Conservation (phyloP, 2,113 vertebrate species). For the Tangachromis dhanisi region DNA sequence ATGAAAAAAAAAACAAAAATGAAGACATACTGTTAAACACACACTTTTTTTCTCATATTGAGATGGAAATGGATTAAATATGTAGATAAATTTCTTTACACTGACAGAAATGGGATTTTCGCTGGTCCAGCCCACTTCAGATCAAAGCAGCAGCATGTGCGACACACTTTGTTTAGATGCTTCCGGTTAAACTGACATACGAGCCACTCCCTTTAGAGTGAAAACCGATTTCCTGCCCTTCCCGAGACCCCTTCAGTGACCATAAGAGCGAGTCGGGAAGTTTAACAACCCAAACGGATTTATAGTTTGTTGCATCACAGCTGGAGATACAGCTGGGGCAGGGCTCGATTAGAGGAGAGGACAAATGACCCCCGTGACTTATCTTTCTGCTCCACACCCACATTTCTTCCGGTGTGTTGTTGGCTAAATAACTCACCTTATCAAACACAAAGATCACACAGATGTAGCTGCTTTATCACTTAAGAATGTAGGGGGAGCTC, state of each 20-base stretch:
- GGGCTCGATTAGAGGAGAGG: background rate
- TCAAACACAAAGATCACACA: conserved; percentile 19
- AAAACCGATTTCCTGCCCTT: background rate
- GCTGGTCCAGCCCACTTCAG: background rate
- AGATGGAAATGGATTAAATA: background rate
- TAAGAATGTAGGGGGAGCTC: background rate
- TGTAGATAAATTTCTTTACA: background rate
- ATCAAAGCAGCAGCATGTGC: background rate
- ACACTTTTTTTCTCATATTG: background rate
- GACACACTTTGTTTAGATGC: background rate
- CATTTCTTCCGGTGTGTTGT: background rate
- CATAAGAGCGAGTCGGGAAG: background rate
- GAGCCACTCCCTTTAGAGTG: background rate
- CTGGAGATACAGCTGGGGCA: background rate
- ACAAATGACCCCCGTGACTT: background rate
- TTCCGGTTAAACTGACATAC: background rate
- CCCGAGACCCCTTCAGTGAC: background rate
- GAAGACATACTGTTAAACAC: background rate
- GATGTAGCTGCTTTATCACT: background rate
- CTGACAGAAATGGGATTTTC: background rate
- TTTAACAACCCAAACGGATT: background rate
- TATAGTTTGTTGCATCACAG: conserved; percentile 1
- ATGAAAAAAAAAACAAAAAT: background rate
- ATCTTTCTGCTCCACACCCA: background rate
- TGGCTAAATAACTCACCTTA: background rate